Percentiles rank a stretch among this genome's conserved stretches.
These are phyloP conservation scores for Atta texana DNA, from an alignment of 1,140 invertebrate genomes.

Conservation along the genomic window DNA sequence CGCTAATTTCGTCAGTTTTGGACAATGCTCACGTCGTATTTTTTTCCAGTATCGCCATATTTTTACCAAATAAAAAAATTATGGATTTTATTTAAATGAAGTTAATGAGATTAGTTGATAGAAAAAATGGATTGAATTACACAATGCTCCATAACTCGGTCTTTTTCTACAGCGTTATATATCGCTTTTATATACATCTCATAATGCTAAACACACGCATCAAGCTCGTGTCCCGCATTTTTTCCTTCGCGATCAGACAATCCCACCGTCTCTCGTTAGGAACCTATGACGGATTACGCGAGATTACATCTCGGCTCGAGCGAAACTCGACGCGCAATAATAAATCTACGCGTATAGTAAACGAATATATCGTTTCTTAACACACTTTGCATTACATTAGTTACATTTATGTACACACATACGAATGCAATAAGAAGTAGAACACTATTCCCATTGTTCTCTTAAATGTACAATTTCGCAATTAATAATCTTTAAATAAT, in stretches of 20 bases:
- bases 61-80: neutral
- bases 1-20: neutral
- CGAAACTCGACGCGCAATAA: conserved; percentile 22
- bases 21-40: neutral
- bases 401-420: conserved; percentile 42
- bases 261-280: conserved; percentile 13
- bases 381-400: conserved; percentile 32
- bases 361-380: conserved; percentile 18
- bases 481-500: neutral
- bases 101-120: neutral
- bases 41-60: neutral
- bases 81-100: neutral
- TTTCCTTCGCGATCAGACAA: neutral
- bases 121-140: conserved; percentile 5
- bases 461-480: conserved; percentile 24
- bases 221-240: neutral
- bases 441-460: neutral
- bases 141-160: conserved; percentile 29
- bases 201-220: conserved; percentile 27
- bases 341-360: conserved; percentile 22
- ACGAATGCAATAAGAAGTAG: neutral
- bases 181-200: conserved; percentile 26
- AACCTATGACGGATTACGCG: conserved; percentile 36
- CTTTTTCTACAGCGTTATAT: conserved; percentile 23
- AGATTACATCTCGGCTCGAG: conserved; percentile 10